Evolutionary conservation across 2,888 invertebrate species (phyloP), one percentile per base, ranked within the genome.

Genomic region (Caenorhabditis sp.): DNA sequence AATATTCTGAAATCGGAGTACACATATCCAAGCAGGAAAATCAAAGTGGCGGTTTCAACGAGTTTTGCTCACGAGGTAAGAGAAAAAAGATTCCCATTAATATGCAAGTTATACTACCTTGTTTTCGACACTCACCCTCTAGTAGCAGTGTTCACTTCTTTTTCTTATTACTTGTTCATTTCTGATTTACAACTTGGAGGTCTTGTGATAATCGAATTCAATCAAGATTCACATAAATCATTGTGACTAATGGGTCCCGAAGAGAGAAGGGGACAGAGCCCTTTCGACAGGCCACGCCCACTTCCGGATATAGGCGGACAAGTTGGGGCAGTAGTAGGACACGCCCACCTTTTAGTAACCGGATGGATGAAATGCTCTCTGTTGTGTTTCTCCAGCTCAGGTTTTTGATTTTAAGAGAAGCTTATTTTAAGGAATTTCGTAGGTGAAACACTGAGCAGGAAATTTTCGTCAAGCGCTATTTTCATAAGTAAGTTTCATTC

Each of bases 181-280:
- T n/a, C 14, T 35, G 16, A 26, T 38, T 38, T 38, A 54, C 14
- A 56, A 28, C 14, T 61, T 41, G 24, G 24, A 26, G n/a, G 26
- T 63, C 44, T 63, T 63, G n/a, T 41, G 38, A 70, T 73, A 47
- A 47, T 47, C 47, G 8, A 74, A 74, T 74, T 74, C 54, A 74
- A 74, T 74, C 74, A 74, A 74, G 64, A 74, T 64, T 74, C 47
- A 66, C 75, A 66, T 75, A 75, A 75, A 75, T 75, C 75, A 75
- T 66, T 66, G 75, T 64, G 12, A 44, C 61, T 59, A 38, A 61
- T 69, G 69, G 26, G 56, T 22, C 31, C 14, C 14, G 22, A 68
- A 68, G 19, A 61, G 41, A 24, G 41, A 47, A 47, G 26, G 26
- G 16, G 28, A 26, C 7, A n/a, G 47, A 72, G 72, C 35, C 31